Conservation (phyloP, 64 coral and sea anemone species). For the Trachythela sp. region DNA sequence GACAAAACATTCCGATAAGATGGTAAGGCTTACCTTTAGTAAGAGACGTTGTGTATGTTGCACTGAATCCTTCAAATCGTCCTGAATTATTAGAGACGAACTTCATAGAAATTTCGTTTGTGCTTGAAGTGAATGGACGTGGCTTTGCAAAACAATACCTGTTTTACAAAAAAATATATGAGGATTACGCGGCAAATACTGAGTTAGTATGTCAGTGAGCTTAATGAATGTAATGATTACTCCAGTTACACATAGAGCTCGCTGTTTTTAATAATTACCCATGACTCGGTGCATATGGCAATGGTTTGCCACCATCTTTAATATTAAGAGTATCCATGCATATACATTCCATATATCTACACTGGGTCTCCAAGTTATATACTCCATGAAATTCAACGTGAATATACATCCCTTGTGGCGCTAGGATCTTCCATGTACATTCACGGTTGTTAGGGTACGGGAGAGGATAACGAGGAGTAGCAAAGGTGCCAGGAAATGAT, state of each 20-base stretch:
- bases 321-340: neutral
- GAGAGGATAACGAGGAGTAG: neutral
- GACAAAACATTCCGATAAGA: no score
- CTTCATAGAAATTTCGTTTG: slow-evolving; percentile 42
- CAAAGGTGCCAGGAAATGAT: neutral
- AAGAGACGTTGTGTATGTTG: slow-evolving; percentile 56
- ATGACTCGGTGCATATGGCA: neutral
- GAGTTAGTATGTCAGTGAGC: no score
- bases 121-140: slow-evolving; percentile 47
- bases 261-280: slow-evolving; percentile 2
- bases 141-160: slow-evolving; percentile 41
- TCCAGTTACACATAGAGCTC: neutral
- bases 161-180: neutral
- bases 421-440: neutral
- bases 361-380: neutral
- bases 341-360: neutral
- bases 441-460: slow-evolving; percentile 19
- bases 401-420: slow-evolving; percentile 12
- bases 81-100: slow-evolving; percentile 54
- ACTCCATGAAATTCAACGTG: neutral
- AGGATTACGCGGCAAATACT: neutral
- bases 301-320: neutral
- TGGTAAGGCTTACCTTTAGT: slow-evolving; percentile 79
- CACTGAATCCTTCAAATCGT: slow-evolving; percentile 52
- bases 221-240: no score